These are phyloP conservation scores for Erythrocebus patas DNA, from an alignment of 2,113 vertebrate genomes.

Conservation along the genomic window DNA sequence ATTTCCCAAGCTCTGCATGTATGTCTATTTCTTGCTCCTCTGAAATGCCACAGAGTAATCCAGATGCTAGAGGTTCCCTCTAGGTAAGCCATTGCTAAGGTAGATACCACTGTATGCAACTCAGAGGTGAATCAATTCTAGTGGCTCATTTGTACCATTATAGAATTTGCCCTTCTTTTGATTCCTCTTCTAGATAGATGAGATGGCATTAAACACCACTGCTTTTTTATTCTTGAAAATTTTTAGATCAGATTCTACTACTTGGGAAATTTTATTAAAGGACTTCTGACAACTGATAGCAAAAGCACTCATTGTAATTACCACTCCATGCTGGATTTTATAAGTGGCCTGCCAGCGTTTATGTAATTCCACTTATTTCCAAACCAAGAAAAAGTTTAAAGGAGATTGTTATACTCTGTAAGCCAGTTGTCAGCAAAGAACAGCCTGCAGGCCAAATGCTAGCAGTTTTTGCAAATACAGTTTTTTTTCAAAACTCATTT, in stretches of 20 bases:
- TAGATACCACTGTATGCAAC: too few species aligned
- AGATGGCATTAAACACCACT: neutral
- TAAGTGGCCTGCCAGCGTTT: neutral
- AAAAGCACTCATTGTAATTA: neutral
- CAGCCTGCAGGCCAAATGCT: neutral
- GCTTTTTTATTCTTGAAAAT: neutral
- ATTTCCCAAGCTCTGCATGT: neutral
- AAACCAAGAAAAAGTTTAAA: neutral
- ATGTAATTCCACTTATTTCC: neutral
- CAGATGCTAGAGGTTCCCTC: too few species aligned
- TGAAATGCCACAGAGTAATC: neutral
- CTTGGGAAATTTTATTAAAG: neutral
- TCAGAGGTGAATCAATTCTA: neutral
- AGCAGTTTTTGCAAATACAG: neutral
- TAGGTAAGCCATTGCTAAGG: neutral
- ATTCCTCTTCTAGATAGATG: neutral
- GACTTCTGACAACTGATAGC: neutral
- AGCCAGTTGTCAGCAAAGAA: neutral
- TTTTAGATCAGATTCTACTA: neutral
- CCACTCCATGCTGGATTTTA: neutral
- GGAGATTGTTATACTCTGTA: neutral
- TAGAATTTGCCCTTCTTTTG: neutral
- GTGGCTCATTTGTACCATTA: neutral
- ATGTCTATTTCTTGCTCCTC: neutral
- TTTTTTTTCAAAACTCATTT: constrained; percentile 22